Evolutionary conservation across 2,113 vertebrate species (phyloP).

Genomic region (Zootoca vivipara): DNA sequence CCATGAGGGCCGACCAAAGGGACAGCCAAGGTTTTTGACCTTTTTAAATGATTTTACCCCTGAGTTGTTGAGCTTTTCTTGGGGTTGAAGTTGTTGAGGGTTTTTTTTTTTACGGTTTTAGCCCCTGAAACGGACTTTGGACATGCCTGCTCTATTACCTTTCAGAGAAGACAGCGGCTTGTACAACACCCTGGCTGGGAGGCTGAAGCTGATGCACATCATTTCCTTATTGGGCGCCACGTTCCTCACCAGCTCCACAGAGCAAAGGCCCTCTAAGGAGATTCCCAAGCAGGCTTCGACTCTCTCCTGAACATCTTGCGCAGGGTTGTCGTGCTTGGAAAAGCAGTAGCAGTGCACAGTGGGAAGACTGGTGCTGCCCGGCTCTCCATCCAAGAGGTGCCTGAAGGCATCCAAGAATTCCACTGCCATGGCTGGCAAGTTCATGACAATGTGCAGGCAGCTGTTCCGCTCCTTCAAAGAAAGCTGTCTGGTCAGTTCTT

Average conservation of each 20-base stretch:
- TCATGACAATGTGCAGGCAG: constrained; percentile 90
- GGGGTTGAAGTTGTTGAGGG: too few species aligned
- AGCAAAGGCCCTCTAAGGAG: constrained; percentile 78
- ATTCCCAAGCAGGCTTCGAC: constrained; percentile 79
- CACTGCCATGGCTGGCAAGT: constrained; percentile 89
- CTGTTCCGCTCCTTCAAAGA: constrained; percentile 51
- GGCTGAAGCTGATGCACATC: constrained; percentile 89
- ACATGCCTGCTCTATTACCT: constrained; percentile 85
- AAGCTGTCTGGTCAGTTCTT: constrained; percentile 81
- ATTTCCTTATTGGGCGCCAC: constrained; percentile 97
- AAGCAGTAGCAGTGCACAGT: constrained; percentile 92
- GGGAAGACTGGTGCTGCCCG: constrained; percentile 72
- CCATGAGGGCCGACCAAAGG: too few species aligned
- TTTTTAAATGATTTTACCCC: too few species aligned
- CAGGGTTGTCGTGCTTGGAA: constrained; percentile 85
- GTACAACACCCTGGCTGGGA: constrained; percentile 85
- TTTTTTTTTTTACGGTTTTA: too few species aligned
- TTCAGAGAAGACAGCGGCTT: constrained; percentile 55
- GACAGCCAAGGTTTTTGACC: too few species aligned
- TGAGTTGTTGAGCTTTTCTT: too few species aligned
- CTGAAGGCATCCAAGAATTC: constrained; percentile 89
- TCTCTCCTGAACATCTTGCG: constrained; percentile 79
- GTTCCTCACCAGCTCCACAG: constrained; percentile 88
- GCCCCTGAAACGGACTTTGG: too few species aligned
- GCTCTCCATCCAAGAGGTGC: constrained; percentile 76